phyloP scores from a whole-genome alignment of 53 echinoderm and acorn worm species.

The Henricia sp. region DNA sequence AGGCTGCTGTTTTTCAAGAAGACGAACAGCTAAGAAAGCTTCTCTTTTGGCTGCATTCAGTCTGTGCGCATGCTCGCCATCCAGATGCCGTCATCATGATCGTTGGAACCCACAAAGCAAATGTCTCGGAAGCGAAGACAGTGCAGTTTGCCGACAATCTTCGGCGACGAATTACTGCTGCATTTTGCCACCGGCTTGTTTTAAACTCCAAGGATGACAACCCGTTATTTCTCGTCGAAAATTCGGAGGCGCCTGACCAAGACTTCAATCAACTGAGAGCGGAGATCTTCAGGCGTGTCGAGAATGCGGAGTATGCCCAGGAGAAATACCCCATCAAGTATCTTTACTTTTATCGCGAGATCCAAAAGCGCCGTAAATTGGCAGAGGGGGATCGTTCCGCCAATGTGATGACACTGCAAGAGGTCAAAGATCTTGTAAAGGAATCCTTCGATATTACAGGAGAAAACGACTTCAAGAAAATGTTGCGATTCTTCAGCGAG shows the following conservation, averaged over 20 bases:
- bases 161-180: not conserved
- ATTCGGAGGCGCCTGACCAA: conserved; percentile 3
- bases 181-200: conserved; percentile 30
- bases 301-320: conserved; percentile 39
- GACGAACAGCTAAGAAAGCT: conserved; percentile 31
- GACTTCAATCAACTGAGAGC: conserved; percentile 24
- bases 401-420: conserved; percentile 5
- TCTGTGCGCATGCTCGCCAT: conserved; percentile 37
- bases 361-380: conserved; percentile 9
- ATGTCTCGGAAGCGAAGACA: not conserved
- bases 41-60: conserved; percentile 55
- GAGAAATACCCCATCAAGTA: conserved; percentile 51
- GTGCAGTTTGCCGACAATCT: conserved; percentile 8
- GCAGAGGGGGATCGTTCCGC: not conserved
- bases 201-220: conserved; percentile 25
- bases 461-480: not conserved
- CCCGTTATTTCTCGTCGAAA: conserved; percentile 34
- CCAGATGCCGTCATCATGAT: conserved; percentile 28
- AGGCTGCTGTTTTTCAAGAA: conserved; percentile 6
- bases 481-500: conserved; percentile 13
- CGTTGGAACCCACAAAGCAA: conserved; percentile 41
- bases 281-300: conserved; percentile 27
- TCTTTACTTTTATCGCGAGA: conserved; percentile 14
- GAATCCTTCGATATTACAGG: not conserved
- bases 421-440: not conserved